Base-by-base conservation (phyloP, 2,113 vertebrate species). In the Excalfactoria chinensis region DNA sequence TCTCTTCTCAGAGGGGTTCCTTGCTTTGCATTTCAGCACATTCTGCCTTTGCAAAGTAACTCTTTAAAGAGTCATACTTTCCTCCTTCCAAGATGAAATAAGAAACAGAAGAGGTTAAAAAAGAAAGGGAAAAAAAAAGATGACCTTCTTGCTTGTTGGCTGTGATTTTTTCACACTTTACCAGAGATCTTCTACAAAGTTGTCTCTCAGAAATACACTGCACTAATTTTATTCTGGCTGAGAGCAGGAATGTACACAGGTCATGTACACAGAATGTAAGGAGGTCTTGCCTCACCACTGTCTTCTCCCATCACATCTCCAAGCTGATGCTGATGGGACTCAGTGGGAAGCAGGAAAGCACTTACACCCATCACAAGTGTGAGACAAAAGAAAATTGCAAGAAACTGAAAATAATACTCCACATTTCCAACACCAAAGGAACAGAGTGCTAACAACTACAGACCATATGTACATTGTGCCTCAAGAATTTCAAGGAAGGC, bases 21-120 rank as follows among this genome's bases (percentile, higher is more conserved):
- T 97, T 84, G 95, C 95, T 73, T 92, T 93, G 64, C 44, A 18
- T 95, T 91, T 97, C 82, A 75, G 89, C 71, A 87, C 92, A 81
- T 94, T 90, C 90, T 95, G 91, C 94, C 93, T 96, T 94, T 88
- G 59, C 70, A 84, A 89, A 93, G 69, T 89, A 91, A 85, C 74
- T 86, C 73, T 93, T 92, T 88, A 59, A 90, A 67, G 53, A 87
- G 68, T 46, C 67, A 2, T 63, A 58, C 82, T 96, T 95, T 95
- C 58, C 63, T 88, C 71, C 35, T 25, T 73, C 32, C 22, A n/a
- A 88, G 51, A 40, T 30, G 13, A 46, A 48, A 62, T 62, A 53
- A 12, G 51, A 51, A 32, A 35, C 49, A 48, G 55, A 58, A 48
- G 15, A 30, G 34, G 2, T 37, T 13, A 28, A n/a, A 34, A 56